A percentile compares a stretch with the other conserved stretches of the same genome.
phyloP scores from a whole-genome alignment of 2,888 invertebrate species.

The Ditula angustiorana region DNA sequence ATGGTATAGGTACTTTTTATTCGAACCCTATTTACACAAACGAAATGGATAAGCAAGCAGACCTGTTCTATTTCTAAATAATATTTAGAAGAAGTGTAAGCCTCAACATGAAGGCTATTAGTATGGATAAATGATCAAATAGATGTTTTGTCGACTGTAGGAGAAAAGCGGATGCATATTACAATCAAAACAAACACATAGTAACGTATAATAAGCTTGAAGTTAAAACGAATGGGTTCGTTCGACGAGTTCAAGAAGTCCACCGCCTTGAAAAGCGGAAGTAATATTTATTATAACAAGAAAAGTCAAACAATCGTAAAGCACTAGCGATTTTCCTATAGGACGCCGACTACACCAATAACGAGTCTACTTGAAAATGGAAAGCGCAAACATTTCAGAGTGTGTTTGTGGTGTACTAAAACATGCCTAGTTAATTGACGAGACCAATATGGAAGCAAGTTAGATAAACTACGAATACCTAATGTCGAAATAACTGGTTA shows the following conservation, averaged over 20 bases:
- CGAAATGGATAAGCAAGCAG: too few relatives aligned
- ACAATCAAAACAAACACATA: background rate
- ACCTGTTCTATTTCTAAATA: too few relatives aligned
- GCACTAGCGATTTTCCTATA: conserved; percentile 31
- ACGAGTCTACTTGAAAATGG: conserved; percentile 55
- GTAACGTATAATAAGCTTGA: too few relatives aligned
- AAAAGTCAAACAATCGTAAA: background rate
- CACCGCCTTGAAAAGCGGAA: conserved; percentile 19
- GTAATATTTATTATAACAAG: conserved; percentile 12
- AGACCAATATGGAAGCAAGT: conserved; percentile 36
- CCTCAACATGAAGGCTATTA: too few relatives aligned
- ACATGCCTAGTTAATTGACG: conserved; percentile 51
- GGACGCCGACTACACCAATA: conserved; percentile 35
- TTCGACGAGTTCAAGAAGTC: background rate
- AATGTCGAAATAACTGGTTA: conserved; percentile 28
- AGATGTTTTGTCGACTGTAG: too few relatives aligned
- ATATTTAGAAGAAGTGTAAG: too few relatives aligned
- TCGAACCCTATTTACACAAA: too few relatives aligned
- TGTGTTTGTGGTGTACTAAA: conserved; percentile 54
- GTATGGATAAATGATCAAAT: too few relatives aligned
- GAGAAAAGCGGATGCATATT: too few relatives aligned
- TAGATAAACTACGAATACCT: conserved; percentile 32
- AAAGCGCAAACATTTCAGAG: conserved; percentile 58
- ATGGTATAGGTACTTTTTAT: too few relatives aligned
- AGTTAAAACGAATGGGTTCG: background rate